phyloP scores from a whole-genome alignment of 2,797 vertebrate species.

The Hephaestus fuliginosus region DNA sequence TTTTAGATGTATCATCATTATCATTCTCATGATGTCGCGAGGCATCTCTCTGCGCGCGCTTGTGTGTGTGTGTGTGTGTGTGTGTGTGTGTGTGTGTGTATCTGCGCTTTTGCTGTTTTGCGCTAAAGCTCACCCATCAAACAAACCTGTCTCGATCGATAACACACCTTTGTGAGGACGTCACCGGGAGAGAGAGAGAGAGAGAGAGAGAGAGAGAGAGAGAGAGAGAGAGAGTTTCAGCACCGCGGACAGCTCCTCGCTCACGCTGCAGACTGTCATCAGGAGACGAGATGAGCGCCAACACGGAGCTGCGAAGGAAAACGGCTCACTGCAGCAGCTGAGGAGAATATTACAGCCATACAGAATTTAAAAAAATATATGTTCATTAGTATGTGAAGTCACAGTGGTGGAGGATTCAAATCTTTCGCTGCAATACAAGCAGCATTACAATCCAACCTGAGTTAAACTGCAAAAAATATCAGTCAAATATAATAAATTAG shows the following conservation, averaged over 20 bases:
- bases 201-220: constrained; percentile 9
- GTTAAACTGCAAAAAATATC: not conserved
- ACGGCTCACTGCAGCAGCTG: not conserved
- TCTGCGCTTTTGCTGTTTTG: not conserved
- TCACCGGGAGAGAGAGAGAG: not conserved
- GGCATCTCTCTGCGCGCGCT: not conserved
- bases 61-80: no score
- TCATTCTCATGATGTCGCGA: not conserved
- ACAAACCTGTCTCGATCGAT: not conserved
- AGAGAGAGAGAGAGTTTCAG: constrained; percentile 48
- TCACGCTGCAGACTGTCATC: constrained; percentile 5
- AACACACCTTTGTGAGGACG: not conserved
- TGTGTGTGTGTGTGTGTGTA: no score
- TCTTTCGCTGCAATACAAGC: not conserved
- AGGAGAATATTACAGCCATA: not conserved
- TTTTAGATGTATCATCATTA: not conserved
- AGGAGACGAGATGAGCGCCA: constrained; percentile 13
- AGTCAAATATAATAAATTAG: not conserved
- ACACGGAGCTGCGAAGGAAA: not conserved
- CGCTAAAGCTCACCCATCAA: not conserved
- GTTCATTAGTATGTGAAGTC: not conserved
- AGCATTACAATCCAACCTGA: not conserved
- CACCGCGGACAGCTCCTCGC: constrained; percentile 71
- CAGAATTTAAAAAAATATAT: not conserved
- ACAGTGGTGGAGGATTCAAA: not conserved